These are phyloP conservation scores for Campoletis sonorensis DNA, from an alignment of 1,140 invertebrate species.

Conservation along the genomic window DNA sequence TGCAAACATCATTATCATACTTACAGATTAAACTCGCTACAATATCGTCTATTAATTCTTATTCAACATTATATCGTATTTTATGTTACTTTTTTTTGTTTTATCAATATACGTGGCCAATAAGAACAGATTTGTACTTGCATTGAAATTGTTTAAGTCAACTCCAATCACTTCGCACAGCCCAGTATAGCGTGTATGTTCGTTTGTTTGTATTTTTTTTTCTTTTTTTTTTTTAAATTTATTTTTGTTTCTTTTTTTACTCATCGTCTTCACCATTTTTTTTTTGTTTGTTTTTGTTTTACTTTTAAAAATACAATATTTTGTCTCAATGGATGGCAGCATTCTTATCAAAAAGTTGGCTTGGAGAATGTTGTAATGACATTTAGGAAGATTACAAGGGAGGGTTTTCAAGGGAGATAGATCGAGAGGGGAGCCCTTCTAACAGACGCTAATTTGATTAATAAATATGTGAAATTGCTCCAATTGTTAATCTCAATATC, in stretches of 20 bases:
- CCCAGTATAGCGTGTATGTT: slow-evolving; percentile 76
- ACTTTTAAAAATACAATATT: slow-evolving; percentile 75
- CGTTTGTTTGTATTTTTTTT: slow-evolving; percentile 22
- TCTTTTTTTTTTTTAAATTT: slow-evolving; percentile 34
- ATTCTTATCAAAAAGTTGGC: slow-evolving; percentile 75
- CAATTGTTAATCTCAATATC: slow-evolving; percentile 74
- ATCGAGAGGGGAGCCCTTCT: slow-evolving; percentile 46
- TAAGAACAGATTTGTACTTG: slow-evolving; percentile 78
- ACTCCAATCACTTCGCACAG: slow-evolving; percentile 77
- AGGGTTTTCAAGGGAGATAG: background rate
- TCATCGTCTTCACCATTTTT: slow-evolving; percentile 38
- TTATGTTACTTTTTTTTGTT: slow-evolving; percentile 35
- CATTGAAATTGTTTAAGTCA: slow-evolving; percentile 77
- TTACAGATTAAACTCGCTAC: slow-evolving; percentile 73
- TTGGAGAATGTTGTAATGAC: slow-evolving; percentile 75
- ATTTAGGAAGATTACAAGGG: slow-evolving; percentile 67
- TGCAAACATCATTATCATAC: slow-evolving; percentile 65
- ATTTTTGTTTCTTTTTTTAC: slow-evolving; percentile 34
- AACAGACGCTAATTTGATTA: slow-evolving; percentile 64
- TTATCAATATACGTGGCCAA: slow-evolving; percentile 77
- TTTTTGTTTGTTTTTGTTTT: slow-evolving; percentile 68
- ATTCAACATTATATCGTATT: slow-evolving; percentile 69
- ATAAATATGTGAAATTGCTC: slow-evolving; percentile 70
- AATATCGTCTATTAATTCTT: slow-evolving; percentile 73
- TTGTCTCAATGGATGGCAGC: slow-evolving; percentile 73